Percentiles rank a stretch among this genome's conserved stretches.
Conservation (phyloP, 2,797 vertebrate species). For the Onychomys torridus region DNA sequence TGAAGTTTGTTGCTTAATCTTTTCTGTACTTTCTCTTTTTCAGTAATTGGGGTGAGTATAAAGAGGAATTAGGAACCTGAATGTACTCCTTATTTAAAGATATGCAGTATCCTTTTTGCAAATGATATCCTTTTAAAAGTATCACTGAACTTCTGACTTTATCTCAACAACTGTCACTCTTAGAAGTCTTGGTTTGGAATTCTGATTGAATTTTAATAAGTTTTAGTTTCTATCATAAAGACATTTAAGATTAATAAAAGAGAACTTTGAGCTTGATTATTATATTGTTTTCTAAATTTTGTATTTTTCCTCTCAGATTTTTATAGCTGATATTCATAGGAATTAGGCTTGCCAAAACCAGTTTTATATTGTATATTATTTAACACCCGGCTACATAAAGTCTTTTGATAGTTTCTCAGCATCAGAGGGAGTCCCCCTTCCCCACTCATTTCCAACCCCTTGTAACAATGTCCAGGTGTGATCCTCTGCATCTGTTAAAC, state of each 20-base stretch:
- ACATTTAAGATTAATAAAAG: conserved; percentile 54
- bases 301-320: conserved; percentile 60
- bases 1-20: conserved; percentile 76
- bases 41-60: conserved; percentile 93
- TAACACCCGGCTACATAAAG: neutral
- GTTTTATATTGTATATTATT: conserved; percentile 38
- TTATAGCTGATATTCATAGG: conserved; percentile 54
- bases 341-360: conserved; percentile 43
- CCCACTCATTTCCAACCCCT: neutral
- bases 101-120: conserved; percentile 92
- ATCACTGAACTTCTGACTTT: conserved; percentile 66
- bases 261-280: conserved; percentile 53
- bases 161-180: conserved; percentile 63
- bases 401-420: neutral
- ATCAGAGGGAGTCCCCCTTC: neutral
- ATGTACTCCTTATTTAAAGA: conserved; percentile 87
- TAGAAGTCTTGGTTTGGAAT: conserved; percentile 71
- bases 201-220: conserved; percentile 70
- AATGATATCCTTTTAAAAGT: conserved; percentile 89
- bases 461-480: neutral
- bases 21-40: conserved; percentile 85
- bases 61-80: conserved; percentile 90
- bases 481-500: neutral
- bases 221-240: conserved; percentile 12
- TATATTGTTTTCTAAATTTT: conserved; percentile 59